phyloP scores from a whole-genome alignment of 37 sponge, comb jelly and placozoan species.

The Hexactinellida sp. region DNA sequence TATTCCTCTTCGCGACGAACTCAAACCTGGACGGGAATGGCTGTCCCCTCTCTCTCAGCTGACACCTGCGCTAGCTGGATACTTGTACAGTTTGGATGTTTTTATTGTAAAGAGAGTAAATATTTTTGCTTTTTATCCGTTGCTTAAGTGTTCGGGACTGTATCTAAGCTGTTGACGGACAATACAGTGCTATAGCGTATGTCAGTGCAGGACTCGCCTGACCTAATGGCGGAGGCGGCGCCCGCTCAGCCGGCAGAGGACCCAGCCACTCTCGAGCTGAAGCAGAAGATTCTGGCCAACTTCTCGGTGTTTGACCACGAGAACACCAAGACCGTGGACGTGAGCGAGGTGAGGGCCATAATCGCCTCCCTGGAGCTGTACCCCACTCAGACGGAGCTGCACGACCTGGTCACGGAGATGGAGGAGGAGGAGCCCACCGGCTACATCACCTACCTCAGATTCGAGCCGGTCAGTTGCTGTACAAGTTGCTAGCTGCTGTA shows the following conservation, averaged over 20 bases:
- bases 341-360: slow-evolving; percentile 35
- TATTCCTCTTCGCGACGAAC: not conserved
- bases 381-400: slow-evolving; percentile 33
- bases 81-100: too few relatives aligned
- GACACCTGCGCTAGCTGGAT: not conserved
- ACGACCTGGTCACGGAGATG: slow-evolving; percentile 35
- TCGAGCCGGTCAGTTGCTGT: slow-evolving; percentile 26
- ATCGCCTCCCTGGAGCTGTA: slow-evolving; percentile 32
- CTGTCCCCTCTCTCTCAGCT: not conserved
- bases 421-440: slow-evolving; percentile 43
- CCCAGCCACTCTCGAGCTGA: slow-evolving; percentile 25
- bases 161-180: too few relatives aligned
- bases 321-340: slow-evolving; percentile 32
- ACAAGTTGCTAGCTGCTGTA: slow-evolving; percentile 7
- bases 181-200: too few relatives aligned
- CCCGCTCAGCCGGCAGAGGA: slow-evolving; percentile 13
- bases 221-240: not conserved
- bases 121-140: too few relatives aligned
- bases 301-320: slow-evolving; percentile 36
- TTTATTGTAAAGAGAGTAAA: too few relatives aligned
- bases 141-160: too few relatives aligned
- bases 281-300: slow-evolving; percentile 24
- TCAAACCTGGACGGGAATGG: not conserved
- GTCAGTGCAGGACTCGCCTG: not conserved
- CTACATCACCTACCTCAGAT: slow-evolving; percentile 26